Conservation (phyloP, 2,888 invertebrate species). For the Acheta domesticus region DNA sequence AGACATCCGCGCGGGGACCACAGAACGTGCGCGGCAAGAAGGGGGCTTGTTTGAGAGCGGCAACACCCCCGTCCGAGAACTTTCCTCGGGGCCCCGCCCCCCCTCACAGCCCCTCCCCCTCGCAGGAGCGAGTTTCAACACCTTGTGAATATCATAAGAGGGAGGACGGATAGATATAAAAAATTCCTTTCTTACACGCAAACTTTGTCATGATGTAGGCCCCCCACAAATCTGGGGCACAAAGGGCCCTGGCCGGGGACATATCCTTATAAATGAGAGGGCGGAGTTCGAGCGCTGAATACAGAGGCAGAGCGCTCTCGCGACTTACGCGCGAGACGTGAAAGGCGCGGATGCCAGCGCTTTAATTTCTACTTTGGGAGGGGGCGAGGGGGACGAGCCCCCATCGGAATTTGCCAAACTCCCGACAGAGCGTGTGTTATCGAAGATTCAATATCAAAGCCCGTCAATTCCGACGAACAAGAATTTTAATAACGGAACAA, state of each 20-base stretch:
- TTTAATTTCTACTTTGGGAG: neutral
- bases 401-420: too few species aligned
- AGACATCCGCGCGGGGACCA: neutral
- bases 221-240: constrained; percentile 18
- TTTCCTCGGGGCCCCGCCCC: neutral
- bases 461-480: too few species aligned
- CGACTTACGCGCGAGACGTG: neutral
- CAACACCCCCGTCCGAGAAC: neutral
- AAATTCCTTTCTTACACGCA: neutral
- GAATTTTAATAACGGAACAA: too few species aligned
- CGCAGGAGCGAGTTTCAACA: neutral
- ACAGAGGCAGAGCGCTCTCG: neutral
- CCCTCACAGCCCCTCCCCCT: neutral
- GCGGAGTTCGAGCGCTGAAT: neutral
- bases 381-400: too few species aligned
- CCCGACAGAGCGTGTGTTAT: too few species aligned
- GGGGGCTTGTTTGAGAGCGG: neutral
- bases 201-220: constrained; percentile 10
- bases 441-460: too few species aligned
- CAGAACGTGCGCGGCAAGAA: neutral
- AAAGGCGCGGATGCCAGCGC: neutral
- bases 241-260: neutral
- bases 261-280: constrained; percentile 18
- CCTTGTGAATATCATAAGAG: constrained; percentile 3
- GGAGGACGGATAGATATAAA: too few species aligned